Percentiles rank a stretch among this genome's conserved stretches.
Evolutionary conservation across 2,113 vertebrate genomes (phyloP).

Genomic region (Connochaetes taurinus): DNA sequence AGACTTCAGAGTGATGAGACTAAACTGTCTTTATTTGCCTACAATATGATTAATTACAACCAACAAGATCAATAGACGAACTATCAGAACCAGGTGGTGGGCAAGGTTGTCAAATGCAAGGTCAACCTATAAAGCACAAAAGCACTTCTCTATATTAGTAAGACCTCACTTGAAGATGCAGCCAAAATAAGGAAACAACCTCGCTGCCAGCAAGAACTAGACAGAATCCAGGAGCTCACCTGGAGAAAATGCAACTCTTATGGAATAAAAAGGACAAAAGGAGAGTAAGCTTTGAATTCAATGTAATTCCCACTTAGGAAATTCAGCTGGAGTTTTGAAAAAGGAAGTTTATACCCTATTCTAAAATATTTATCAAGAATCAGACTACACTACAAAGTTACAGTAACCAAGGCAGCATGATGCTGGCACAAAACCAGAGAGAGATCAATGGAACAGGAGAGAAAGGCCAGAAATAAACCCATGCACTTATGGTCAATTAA

Average conservation of each 20-base stretch:
- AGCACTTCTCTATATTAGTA: not conserved
- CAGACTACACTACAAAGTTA: not conserved
- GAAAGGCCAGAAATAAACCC: not conserved
- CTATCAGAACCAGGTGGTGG: not conserved
- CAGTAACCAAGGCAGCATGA: not conserved
- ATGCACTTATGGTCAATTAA: not conserved
- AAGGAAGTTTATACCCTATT: not conserved
- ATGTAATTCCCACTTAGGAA: not conserved
- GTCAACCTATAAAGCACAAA: not conserved
- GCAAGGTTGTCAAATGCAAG: not conserved
- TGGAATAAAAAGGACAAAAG: not conserved
- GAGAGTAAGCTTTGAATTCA: not conserved
- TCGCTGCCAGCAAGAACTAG: not conserved
- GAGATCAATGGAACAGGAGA: not conserved
- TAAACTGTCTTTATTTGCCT: not conserved
- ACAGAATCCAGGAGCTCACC: not conserved
- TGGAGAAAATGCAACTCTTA: not conserved
- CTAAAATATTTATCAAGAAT: not conserved
- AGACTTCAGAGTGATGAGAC: not conserved
- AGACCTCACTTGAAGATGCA: not conserved
- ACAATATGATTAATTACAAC: not conserved
- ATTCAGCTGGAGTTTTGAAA: not conserved
- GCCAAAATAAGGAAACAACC: not conserved
- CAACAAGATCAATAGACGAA: not conserved
- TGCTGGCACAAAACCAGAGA: not conserved